Evolutionary conservation across 2,888 invertebrate species (phyloP), one percentile per base, ranked within the genome.

Genomic region (Exocentrus adspersus): DNA sequence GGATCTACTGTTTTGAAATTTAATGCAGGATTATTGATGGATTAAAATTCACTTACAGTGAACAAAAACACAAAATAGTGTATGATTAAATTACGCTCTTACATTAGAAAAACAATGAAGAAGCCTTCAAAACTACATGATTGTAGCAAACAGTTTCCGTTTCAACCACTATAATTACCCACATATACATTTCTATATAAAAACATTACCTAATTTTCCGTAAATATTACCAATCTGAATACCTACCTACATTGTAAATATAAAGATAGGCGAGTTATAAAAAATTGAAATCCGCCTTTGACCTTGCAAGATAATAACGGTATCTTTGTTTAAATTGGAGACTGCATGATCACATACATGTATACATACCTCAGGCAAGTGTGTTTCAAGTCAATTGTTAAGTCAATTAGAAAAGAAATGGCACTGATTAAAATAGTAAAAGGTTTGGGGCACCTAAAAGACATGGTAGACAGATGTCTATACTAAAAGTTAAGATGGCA

Each of bases 161-260:
- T 43, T 43, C 43, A 16, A n/a, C 9, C n/a, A n/a, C n/a, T n/a
- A n/a, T n/a, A n/a, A n/a, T n/a, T n/a, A n/a, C 10, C 9, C 12
- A 43, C 16, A 19, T 19, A 43, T 43, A 9, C n/a, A 19, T 1
- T 43, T 16, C 43, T 43, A 43, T 43, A 43, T 43, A 43, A 43
- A 43, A 43, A 43, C 17, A 7, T 43, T 43, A 43, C 43, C 17
- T 43, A 43, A 43, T 12, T 43, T 19, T 20, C 17, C 20, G 43
- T 43, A 43, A 43, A 43, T 43, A 43, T 43, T 43, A 17, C 19
- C 43, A 43, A 43, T 16, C 43, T 19, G 19, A 43, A 43, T 17
- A 12, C n/a, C n/a, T n/a, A n/a, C n/a, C n/a, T n/a, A n/a, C n/a
- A n/a, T n/a, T n/a, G n/a, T n/a, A n/a, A 10, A 9, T 6, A 10